Evolutionary conservation across 1,140 invertebrate species (phyloP), one percentile per base, ranked within the genome.

Genomic region (Diabrotica undecimpunctata): DNA sequence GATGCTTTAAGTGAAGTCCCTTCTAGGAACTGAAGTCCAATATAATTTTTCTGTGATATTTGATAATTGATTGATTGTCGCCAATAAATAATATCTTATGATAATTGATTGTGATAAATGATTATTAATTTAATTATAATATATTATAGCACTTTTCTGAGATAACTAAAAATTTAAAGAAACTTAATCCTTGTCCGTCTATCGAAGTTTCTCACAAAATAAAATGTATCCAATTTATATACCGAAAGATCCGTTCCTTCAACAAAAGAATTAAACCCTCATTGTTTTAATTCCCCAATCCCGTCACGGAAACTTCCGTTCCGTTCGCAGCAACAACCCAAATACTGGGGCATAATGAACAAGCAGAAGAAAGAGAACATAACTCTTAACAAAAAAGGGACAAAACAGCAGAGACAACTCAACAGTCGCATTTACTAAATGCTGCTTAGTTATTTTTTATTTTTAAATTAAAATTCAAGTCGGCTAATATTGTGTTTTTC

Each of bases 381-480:
- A 55, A 25, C 25, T 25, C 25, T 25, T 25, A 25, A 25, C 25
- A 25, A 25, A 25, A 25, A 25, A 25, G 25, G 25, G 25, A 25
- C 25, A 25, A 25, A 25, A 25, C 25, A 25, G 25, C 25, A 25
- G 25, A 25, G 25, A 25, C 25, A 25, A 25, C 25, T 25, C 25
- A 25, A 25, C 25, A 25, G 25, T 25, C 62, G 39, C 54, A 52
- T 35, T 55, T 57, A 57, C 58, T 56, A 62, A 58, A 61, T 58
- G 57, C 55, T 58, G 14, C 63, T 52, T 14, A 61, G 52, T 46
- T 62, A 64, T 68, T 68, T 68, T 62, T 68, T 65, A 62, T 12
- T 68, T 62, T 41, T 13, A 51, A 70, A 72, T 72, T 72, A 70
- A 70, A 72, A 72, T 72, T 70, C 71, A 67, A 68, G 71, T 70